phyloP scores from a whole-genome alignment of 1,140 invertebrate species.

The Microplitis demolitor region DNA sequence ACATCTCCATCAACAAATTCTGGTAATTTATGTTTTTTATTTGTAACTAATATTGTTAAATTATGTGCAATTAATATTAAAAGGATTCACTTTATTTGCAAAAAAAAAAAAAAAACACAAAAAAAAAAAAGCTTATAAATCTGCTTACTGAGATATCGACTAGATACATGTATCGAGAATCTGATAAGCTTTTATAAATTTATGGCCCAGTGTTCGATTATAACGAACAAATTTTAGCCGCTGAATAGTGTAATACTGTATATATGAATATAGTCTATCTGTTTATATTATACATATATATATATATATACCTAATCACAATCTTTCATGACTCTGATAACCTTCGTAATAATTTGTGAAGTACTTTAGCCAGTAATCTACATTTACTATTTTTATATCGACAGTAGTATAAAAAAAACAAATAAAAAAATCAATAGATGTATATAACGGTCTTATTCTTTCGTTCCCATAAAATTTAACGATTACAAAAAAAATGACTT shows the following conservation, averaged over 20 bases:
- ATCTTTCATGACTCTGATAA: constrained; percentile 1
- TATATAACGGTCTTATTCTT: too few relatives aligned
- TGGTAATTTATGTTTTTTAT: constrained; percentile 32
- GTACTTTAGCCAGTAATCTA: background rate
- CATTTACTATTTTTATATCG: background rate
- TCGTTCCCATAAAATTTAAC: too few relatives aligned
- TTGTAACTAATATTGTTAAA: background rate
- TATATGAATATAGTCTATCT: background rate
- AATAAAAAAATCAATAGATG: too few relatives aligned
- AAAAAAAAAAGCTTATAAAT: background rate
- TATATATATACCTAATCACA: background rate
- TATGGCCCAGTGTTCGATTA: background rate
- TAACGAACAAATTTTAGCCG: background rate
- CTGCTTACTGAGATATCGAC: too few relatives aligned
- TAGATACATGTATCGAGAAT: background rate
- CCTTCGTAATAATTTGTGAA: constrained; percentile 2
- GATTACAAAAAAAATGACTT: too few relatives aligned
- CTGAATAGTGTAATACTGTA: too few relatives aligned
- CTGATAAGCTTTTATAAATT: constrained; percentile 7
- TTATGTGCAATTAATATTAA: too few relatives aligned
- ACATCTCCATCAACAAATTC: constrained; percentile 32
- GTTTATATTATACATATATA: background rate
- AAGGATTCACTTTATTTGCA: too few relatives aligned
- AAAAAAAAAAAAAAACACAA: background rate
- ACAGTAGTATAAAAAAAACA: background rate